Base-by-base conservation (phyloP, 1,140 invertebrate genomes). In the Musca vetustissima region DNA sequence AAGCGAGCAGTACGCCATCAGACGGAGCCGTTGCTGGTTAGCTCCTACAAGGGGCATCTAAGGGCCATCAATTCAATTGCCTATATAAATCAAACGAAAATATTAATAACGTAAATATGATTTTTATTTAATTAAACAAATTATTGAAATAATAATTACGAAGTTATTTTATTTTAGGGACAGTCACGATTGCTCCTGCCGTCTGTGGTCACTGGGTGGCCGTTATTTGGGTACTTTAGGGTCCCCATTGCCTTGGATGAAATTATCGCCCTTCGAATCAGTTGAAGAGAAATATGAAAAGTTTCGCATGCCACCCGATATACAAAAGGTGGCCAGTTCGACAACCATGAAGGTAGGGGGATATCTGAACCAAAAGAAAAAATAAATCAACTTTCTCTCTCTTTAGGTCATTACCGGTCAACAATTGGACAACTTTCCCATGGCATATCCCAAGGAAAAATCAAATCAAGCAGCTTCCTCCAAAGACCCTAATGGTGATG, bases 211-310 rank as follows among this genome's bases (percentile, higher is more conserved):
- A 15, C 78, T 90, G 17, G 84, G 85, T 28, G 90, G 90, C 9
- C 85, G 87, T 73, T 92, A 91, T 78, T 76, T 92, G 49, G 87
- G 88, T 50, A 91, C 89, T 13, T 79, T 91, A 68, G 90, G 90
- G 47, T 88, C 88, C 28, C 87, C 87, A 69, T 83, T 86, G 73
- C 83, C 86, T 1, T 90, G 88, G 87, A 71, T 76, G 2, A 78
- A 84, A 36, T 77, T 88, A 7, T 74, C 84, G 49, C 84, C 87
- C 0, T 83, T 84, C 43, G 73, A 83, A 49, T 74, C 83, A 11
- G 75, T 76, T 7, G 73, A 73, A 2, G 69, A 76, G 2, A 75
- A 78, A n/a, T 80, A 82, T 52, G 72, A 80, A 13, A 70, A 83
- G 13, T 86, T 82, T 72, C 84, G 84, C 14, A 80, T 88, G 70